Evolutionary conservation across 1,140 invertebrate genomes (phyloP), one percentile per base, ranked within the genome.

Genomic region (Philopotamus ludificatus): DNA sequence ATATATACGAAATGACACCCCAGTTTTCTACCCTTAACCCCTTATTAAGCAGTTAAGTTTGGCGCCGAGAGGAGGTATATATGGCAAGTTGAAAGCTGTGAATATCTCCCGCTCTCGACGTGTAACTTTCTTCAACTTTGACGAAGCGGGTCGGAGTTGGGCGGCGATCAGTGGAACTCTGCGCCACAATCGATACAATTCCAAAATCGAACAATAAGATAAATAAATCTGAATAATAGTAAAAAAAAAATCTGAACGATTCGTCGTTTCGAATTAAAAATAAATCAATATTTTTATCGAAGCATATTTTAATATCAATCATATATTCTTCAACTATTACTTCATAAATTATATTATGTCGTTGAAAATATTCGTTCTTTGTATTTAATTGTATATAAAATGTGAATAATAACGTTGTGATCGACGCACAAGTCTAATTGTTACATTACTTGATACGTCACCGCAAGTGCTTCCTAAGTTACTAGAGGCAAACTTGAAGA

Each of bases 381-480:
- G n/a, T n/a, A n/a, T n/a, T n/a, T n/a, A n/a, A n/a, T n/a, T n/a
- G n/a, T n/a, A n/a, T n/a, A n/a, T n/a, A n/a, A n/a, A n/a, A n/a
- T n/a, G n/a, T n/a, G n/a, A n/a, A n/a, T n/a, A n/a, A n/a, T n/a
- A n/a, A n/a, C n/a, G n/a, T n/a, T n/a, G n/a, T n/a, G n/a, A n/a
- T 25, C 41, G 54, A 28, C 67, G 67, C 67, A 69, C 1, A 22
- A 12, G 25, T 45, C 59, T 44, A 10, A 45, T 23, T 25, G 47
- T 28, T 66, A 66, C 68, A 66, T 70, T 70, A 66, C 68, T 70
- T 70, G 63, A 70, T 70, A 57, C 68, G 64, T 66, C 55, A 70
- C 68, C 68, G 41, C 68, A 70, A 70, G 60, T 66, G 68, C 68
- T 70, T 26, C 61, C 64, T 70, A 70, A 70, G 64, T 70, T 70